These are phyloP conservation scores for Willowsia nigromaculata DNA, from an alignment of 2,888 invertebrate genomes.

Conservation along the genomic window DNA sequence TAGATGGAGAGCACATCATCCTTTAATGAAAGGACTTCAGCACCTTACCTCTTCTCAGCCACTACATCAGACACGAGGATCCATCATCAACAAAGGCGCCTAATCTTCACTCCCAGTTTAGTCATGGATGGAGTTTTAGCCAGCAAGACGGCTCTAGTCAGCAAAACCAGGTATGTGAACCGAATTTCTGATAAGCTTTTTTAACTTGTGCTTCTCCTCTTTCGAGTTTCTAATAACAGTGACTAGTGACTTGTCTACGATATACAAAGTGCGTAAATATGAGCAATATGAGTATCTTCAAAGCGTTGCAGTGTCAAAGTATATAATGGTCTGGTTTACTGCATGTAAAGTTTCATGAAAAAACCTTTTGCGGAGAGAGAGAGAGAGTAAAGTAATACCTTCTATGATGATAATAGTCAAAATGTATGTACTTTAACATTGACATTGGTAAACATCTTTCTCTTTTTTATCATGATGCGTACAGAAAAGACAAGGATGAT, in stretches of 20 bases:
- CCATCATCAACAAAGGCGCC: constrained; percentile 64
- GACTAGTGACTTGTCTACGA: no score
- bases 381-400: not conserved
- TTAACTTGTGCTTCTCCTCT: not conserved
- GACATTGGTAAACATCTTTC: not conserved
- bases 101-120: constrained; percentile 60
- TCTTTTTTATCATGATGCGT: constrained; percentile 1
- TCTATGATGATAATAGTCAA: not conserved
- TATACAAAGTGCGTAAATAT: no score
- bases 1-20: constrained; percentile 78
- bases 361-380: not conserved
- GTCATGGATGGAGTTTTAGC: constrained; percentile 44
- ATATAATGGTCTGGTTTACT: not conserved
- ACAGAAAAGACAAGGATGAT: constrained; percentile 11
- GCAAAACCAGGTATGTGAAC: constrained; percentile 76
- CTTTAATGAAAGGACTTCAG: constrained; percentile 74
- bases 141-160: constrained; percentile 72
- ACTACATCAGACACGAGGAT: constrained; percentile 68
- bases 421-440: constrained; percentile 9
- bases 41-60: constrained; percentile 76
- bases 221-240: no score
- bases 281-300: no score
- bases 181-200: constrained; percentile 66
- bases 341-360: not conserved
- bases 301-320: not conserved